These are phyloP conservation scores for Palythoa grandis DNA, from an alignment of 92 coral and sea anemone genomes.

Conservation along the genomic window DNA sequence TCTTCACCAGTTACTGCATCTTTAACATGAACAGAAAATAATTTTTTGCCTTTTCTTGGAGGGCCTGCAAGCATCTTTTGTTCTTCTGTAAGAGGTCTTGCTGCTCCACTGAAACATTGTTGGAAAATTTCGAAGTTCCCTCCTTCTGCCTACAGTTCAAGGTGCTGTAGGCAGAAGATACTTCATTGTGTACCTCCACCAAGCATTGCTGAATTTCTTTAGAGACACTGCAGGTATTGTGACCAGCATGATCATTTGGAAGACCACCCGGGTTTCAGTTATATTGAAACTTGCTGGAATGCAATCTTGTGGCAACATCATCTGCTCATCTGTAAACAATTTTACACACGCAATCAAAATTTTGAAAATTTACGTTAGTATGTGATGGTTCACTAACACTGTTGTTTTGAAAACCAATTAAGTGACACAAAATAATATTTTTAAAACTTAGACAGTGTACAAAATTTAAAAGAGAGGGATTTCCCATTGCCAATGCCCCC, in stretches of 20 bases:
- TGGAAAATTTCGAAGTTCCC: conserved; percentile 37
- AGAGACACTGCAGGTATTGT: conserved; percentile 1
- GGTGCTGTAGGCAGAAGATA: neutral
- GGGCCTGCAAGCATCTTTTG: conserved; percentile 20
- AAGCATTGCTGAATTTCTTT: neutral
- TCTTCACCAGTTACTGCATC: conserved; percentile 13
- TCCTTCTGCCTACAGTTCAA: conserved; percentile 1
- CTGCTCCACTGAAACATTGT: conserved; percentile 32
- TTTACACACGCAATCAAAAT: no score
- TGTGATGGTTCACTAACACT: no score
- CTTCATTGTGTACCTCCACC: neutral
- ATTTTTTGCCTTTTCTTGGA: conserved; percentile 12
- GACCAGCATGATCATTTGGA: conserved; percentile 25
- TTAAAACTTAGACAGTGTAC: no score
- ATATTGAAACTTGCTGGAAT: neutral
- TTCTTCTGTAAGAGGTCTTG: conserved; percentile 22
- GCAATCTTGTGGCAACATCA: neutral
- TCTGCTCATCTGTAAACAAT: neutral
- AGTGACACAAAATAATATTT: no score
- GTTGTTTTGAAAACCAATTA: no score
- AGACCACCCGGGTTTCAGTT: neutral
- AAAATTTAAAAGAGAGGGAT: no score
- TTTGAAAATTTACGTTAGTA: no score
- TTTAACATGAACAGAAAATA: neutral
- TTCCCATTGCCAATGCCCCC: no score